Evolutionary conservation across 2,888 invertebrate species (phyloP), one percentile per base, ranked within the genome.

Genomic region (Drosophila multiciliata): DNA sequence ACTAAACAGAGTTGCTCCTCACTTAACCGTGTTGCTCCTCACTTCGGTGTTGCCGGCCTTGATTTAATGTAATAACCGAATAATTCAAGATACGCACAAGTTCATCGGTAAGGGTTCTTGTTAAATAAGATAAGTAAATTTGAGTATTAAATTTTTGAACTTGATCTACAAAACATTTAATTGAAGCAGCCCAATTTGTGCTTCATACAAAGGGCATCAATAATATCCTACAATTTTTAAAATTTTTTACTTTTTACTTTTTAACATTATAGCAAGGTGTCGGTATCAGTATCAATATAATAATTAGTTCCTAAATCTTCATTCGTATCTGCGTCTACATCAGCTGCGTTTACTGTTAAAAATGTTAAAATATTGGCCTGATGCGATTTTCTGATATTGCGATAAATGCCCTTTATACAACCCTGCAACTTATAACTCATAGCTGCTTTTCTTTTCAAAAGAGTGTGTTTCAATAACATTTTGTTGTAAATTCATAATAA

Each of bases 371-470:
- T 32, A 57, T 57, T 3, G 15, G 5, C 40, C 40, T 32, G 12
- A 20, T 32, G 57, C 38, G 38, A 36, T 17, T 33, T 38, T 38
- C 53, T 70, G 80, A 75, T 77, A 45, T 55, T 9, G 69, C 66
- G 66, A 75, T 59, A 23, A 12, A 53, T 17, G 17, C 4, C 48
- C 15, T 26, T 26, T 70, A 7, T 75, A 62, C 78, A 80, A 78
- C 78, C 12, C 76, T 80, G 8, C 38, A 62, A 23, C 66, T 42
- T 55, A 85, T 69, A 61, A 70, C 89, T 54, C 59, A 57, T 73
- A 67, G 40, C 45, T 75, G 73, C 64, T 86, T 83, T 75, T 83
- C 67, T 77, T 78, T 72, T 90, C 87, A 90, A 87, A 87, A 85
- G 88, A 81, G 79, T 74, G 89, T 86, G 73, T 81, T 78, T 66